phyloP scores from a whole-genome alignment of 2,113 vertebrate genomes.

The Fregata magnificens region DNA sequence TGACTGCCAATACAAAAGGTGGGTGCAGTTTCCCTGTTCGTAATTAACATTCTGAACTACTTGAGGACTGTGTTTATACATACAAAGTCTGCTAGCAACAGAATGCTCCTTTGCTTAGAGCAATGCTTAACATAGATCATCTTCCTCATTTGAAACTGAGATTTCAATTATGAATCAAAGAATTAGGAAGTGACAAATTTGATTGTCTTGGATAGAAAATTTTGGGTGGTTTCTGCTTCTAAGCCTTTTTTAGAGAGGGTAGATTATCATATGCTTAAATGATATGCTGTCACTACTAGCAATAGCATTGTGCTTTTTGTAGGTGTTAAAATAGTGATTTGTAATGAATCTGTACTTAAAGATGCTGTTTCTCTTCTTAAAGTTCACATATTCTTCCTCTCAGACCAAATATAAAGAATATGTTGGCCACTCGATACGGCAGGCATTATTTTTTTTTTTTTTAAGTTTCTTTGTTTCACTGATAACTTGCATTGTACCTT shows the following conservation, averaged over 20 bases:
- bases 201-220: neutral
- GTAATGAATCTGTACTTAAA: neutral
- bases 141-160: conserved; percentile 5
- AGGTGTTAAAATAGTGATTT: neutral
- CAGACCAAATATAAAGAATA: neutral
- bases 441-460: neutral
- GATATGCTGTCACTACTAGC: neutral
- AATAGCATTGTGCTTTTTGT: neutral
- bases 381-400: neutral
- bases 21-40: neutral
- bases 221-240: neutral
- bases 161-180: conserved; percentile 26
- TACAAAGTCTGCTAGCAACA: neutral
- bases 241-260: neutral
- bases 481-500: neutral
- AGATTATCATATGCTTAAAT: neutral
- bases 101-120: neutral
- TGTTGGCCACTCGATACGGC: neutral
- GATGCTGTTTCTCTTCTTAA: neutral
- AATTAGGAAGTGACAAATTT: conserved; percentile 19
- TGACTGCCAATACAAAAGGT: neutral
- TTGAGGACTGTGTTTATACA: neutral
- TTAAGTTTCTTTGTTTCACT: neutral
- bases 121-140: neutral
- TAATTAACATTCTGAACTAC: neutral